A percentile compares a stretch with the other conserved stretches of the same genome.
Evolutionary conservation across 2,888 invertebrate genomes (phyloP).

Genomic region (Linyphia triangularis): DNA sequence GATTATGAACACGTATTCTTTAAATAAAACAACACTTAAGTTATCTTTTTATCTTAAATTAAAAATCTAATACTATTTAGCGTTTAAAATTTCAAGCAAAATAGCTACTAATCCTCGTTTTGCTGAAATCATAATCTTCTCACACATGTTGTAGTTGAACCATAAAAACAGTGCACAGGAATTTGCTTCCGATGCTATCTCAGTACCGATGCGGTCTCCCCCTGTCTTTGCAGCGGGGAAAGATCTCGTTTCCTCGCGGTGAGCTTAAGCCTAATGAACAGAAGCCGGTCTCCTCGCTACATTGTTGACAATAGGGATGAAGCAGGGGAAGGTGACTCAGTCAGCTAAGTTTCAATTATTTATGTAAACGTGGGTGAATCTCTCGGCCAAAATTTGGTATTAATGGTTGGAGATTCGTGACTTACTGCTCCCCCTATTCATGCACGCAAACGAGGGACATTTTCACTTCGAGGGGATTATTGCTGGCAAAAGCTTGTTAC

Average conservation of each 20-base stretch:
- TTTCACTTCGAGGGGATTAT: background rate
- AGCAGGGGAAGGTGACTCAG: constrained; percentile 67
- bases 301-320: constrained; percentile 70
- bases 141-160: no score
- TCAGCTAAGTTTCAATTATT: constrained; percentile 72
- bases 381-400: constrained; percentile 54
- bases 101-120: no score
- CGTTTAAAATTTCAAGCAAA: no score
- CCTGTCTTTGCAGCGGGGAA: constrained; percentile 9
- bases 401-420: constrained; percentile 68
- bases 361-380: constrained; percentile 72
- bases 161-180: no score
- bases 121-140: no score
- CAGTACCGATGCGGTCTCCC: constrained; percentile 25
- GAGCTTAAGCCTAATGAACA: constrained; percentile 72
- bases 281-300: constrained; percentile 61
- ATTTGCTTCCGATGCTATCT: background rate
- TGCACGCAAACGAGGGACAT: constrained; percentile 41
- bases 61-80: no score
- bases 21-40: no score
- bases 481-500: no score
- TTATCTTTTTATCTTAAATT: no score
- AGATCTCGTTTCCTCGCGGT: constrained; percentile 24
- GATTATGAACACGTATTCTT: no score
- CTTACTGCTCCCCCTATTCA: constrained; percentile 45